Evolutionary conservation across 2,888 invertebrate species (phyloP).

Genomic region (Spodoptera littoralis): DNA sequence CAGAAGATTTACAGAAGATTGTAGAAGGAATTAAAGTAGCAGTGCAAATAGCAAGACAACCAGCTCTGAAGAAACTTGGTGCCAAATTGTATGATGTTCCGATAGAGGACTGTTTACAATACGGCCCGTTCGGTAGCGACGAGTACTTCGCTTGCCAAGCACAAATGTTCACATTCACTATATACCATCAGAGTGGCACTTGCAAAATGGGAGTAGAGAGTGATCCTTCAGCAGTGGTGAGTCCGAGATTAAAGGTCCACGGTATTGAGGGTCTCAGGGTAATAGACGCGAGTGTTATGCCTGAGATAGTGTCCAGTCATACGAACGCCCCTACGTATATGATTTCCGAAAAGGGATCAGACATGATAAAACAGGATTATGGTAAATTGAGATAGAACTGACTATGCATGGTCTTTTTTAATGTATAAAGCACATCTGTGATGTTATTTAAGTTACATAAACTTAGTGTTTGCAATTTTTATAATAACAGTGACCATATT

Average conservation of each 20-base stretch:
- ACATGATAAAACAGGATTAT: slow-evolving; percentile 91
- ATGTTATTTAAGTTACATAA: slow-evolving; percentile 36
- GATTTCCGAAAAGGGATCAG: slow-evolving; percentile 94
- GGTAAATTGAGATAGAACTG: slow-evolving; percentile 59
- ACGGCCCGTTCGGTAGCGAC: slow-evolving; percentile 90
- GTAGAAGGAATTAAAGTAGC: slow-evolving; percentile 90
- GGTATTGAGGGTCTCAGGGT: slow-evolving; percentile 92
- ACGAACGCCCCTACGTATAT: slow-evolving; percentile 94
- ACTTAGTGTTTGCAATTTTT: not conserved
- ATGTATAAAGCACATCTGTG: slow-evolving; percentile 43
- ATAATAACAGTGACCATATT: no score
- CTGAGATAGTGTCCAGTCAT: slow-evolving; percentile 92
- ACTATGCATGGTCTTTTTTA: not conserved
- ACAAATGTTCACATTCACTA: slow-evolving; percentile 91
- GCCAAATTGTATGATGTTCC: slow-evolving; percentile 89
- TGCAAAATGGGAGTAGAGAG: slow-evolving; percentile 90
- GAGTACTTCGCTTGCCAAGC: slow-evolving; percentile 92
- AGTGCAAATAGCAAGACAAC: slow-evolving; percentile 88
- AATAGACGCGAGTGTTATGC: slow-evolving; percentile 94
- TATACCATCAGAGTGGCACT: slow-evolving; percentile 91
- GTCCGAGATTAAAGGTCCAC: slow-evolving; percentile 89
- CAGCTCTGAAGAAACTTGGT: slow-evolving; percentile 89
- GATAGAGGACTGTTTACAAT: slow-evolving; percentile 88
- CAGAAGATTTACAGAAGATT: slow-evolving; percentile 90
- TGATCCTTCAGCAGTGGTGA: slow-evolving; percentile 90